A percentile compares a stretch with the other conserved stretches of the same genome.
These are phyloP conservation scores for Condylostylus longicornis DNA, from an alignment of 1,140 invertebrate genomes.

Conservation along the genomic window DNA sequence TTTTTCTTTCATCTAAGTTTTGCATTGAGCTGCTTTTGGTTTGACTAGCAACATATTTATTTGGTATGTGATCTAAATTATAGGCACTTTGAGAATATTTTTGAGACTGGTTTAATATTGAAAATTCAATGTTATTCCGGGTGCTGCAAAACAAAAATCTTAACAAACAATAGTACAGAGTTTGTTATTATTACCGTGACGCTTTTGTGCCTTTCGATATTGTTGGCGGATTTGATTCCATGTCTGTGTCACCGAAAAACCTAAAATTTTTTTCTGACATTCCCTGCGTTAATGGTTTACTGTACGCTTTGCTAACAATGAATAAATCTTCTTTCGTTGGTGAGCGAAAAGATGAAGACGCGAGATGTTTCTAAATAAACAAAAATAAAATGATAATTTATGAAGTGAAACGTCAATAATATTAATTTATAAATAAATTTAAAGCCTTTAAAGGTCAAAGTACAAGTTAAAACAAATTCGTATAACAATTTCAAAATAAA, in stretches of 20 bases:
- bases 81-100: constrained; percentile 30
- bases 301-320: too few species aligned
- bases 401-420: too few species aligned
- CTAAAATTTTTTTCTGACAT: constrained; percentile 49
- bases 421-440: too few species aligned
- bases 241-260: constrained; percentile 67
- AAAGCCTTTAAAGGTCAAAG: too few species aligned
- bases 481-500: too few species aligned
- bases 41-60: constrained; percentile 9
- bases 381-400: too few species aligned
- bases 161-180: neutral
- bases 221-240: constrained; percentile 43
- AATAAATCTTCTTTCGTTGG: too few species aligned
- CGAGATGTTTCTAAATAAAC: too few species aligned
- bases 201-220: constrained; percentile 39
- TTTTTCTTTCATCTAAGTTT: constrained; percentile 24
- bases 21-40: constrained; percentile 27
- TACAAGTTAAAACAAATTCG: too few species aligned
- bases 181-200: constrained; percentile 30
- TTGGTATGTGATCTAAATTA: constrained; percentile 20
- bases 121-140: constrained; percentile 14
- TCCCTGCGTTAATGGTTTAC: constrained; percentile 30
- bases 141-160: constrained; percentile 10
- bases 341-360: constrained; percentile 33
- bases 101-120: constrained; percentile 9